Evolutionary conservation across 2,797 vertebrate genomes (phyloP).

Genomic region (Halcyon badia): DNA sequence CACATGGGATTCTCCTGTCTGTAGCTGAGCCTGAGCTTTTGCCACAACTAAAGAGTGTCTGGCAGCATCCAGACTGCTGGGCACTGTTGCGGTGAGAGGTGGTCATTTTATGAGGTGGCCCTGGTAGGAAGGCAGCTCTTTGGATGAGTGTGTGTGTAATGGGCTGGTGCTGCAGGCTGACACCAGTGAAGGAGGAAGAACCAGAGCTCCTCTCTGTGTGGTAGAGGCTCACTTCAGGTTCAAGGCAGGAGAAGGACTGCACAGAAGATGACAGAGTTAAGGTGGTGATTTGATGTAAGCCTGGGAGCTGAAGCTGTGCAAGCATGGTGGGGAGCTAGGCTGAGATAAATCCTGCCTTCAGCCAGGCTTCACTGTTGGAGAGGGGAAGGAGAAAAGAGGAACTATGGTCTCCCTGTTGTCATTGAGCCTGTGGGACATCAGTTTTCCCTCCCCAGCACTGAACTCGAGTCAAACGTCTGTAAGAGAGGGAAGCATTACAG

Average conservation of each 20-base stretch:
- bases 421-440: background rate
- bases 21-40: background rate
- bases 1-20: background rate
- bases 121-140: background rate
- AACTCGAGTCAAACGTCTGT: background rate
- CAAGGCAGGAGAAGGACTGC: background rate
- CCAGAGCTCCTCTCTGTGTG: background rate
- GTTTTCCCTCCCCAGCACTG: background rate
- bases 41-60: background rate
- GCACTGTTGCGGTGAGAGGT: accelerated
- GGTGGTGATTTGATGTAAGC: background rate
- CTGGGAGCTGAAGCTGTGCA: background rate
- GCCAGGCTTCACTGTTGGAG: background rate
- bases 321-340: background rate
- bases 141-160: background rate
- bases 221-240: background rate
- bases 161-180: background rate
- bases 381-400: background rate
- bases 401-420: background rate
- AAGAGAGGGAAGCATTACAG: background rate
- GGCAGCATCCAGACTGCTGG: background rate
- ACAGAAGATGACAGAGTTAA: background rate
- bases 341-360: background rate
- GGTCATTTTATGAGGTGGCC: background rate
- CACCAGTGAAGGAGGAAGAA: background rate